Conservation (phyloP, 2,797 vertebrate genomes). For the Halcyon badia region DNA sequence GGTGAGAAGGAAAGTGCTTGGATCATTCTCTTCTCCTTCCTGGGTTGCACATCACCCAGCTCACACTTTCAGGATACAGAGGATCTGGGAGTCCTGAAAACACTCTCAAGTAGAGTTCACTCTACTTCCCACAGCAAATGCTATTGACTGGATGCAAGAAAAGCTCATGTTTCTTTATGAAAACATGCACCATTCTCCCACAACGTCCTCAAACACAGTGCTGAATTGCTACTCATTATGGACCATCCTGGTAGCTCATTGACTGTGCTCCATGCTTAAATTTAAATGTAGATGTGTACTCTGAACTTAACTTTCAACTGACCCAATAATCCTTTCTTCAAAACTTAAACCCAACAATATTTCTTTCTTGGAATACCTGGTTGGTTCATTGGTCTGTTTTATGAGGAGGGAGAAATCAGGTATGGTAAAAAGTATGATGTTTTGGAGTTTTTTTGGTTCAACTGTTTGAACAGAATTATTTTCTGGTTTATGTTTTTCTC, state of each 20-base stretch:
- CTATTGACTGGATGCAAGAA: neutral
- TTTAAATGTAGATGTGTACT: rapidly evolving
- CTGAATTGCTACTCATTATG: rapidly evolving
- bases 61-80: neutral
- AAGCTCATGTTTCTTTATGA: neutral
- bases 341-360: neutral
- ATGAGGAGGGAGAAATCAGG: neutral
- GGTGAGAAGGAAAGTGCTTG: neutral
- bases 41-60: neutral
- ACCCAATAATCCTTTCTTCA: neutral
- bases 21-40: neutral
- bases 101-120: neutral
- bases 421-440: neutral
- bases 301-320: neutral
- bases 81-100: neutral
- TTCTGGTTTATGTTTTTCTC: neutral
- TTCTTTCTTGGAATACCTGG: neutral
- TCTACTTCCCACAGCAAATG: neutral
- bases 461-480: neutral
- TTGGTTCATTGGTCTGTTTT: neutral
- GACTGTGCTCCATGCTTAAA: neutral
- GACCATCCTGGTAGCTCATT: neutral
- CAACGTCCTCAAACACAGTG: neutral
- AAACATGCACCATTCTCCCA: neutral
- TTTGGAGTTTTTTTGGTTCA: neutral